Conservation (phyloP, 2,888 invertebrate genomes). For the Drosophila merina region DNA sequence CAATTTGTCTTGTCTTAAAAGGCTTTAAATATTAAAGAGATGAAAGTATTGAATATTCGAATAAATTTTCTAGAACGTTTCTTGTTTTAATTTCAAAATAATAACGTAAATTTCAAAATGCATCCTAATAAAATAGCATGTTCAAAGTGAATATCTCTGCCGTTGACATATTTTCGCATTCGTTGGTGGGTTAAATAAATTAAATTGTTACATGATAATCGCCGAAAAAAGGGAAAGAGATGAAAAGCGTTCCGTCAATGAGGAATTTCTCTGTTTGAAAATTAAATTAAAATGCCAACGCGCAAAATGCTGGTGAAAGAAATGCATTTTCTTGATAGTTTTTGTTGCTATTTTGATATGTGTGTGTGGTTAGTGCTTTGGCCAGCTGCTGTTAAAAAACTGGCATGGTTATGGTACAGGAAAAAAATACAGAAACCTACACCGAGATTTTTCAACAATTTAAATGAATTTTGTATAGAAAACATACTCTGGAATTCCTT, state of each 20-base stretch:
- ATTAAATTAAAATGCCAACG: conserved; percentile 70
- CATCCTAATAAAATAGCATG: background rate
- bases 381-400: conserved; percentile 13
- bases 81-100: background rate
- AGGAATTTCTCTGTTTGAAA: conserved; percentile 42
- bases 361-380: conserved; percentile 30
- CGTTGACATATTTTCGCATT: conserved; percentile 21
- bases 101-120: background rate
- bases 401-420: background rate
- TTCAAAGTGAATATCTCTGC: conserved; percentile 12
- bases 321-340: conserved; percentile 35
- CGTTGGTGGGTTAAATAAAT: conserved; percentile 21
- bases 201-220: conserved; percentile 33
- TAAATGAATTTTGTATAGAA: background rate
- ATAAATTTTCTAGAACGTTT: no score
- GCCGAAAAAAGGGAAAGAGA: conserved; percentile 5
- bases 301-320: conserved; percentile 34
- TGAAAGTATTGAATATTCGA: background rate
- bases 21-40: background rate
- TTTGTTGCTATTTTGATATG: conserved; percentile 27
- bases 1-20: conserved; percentile 4
- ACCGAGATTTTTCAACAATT: background rate
- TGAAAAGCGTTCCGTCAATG: conserved; percentile 34
- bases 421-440: background rate
- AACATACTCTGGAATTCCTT: background rate